phyloP scores from a whole-genome alignment of 2,888 invertebrate species.

The Hololepta plana region DNA sequence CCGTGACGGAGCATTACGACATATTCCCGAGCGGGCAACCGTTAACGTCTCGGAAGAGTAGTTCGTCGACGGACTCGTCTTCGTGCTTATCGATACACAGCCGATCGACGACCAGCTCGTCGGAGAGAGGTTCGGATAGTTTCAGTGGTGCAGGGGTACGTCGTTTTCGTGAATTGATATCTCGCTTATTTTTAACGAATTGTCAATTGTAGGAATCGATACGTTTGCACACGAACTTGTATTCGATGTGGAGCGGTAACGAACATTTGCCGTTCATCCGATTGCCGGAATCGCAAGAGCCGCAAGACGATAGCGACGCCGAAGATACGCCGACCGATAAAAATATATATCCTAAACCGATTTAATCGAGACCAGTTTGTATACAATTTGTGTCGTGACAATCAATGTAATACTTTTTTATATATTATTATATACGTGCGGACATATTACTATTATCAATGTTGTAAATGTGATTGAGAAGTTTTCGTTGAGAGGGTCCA shows the following conservation, averaged over 20 bases:
- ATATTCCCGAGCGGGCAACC: slow-evolving; percentile 25
- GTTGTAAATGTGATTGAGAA: no score
- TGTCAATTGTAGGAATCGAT: slow-evolving; percentile 20
- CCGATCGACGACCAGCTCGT: slow-evolving; percentile 32
- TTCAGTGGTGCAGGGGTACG: slow-evolving; percentile 26
- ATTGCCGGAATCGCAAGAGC: slow-evolving; percentile 29
- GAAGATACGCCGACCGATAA: slow-evolving; percentile 25
- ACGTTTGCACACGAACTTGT: slow-evolving; percentile 24
- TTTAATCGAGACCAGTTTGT: slow-evolving; percentile 12
- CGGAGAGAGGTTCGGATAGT: slow-evolving; percentile 27
- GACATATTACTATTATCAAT: not conserved
- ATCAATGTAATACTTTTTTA: slow-evolving; percentile 3
- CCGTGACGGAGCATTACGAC: slow-evolving; percentile 26
- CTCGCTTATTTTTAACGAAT: not conserved
- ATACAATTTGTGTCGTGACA: slow-evolving; percentile 5
- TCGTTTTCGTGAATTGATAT: not conserved
- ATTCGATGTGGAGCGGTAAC: slow-evolving; percentile 30
- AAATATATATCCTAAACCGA: slow-evolving; percentile 24
- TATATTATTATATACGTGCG: not conserved
- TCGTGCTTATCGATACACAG: slow-evolving; percentile 38
- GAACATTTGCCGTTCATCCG: slow-evolving; percentile 28
- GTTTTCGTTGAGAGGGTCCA: no score
- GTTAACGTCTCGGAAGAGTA: slow-evolving; percentile 36
- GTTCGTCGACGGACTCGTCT: slow-evolving; percentile 40
- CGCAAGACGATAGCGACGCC: slow-evolving; percentile 26